Base-by-base conservation (phyloP, 2,797 vertebrate genomes). In the Girardinus metallicus region DNA sequence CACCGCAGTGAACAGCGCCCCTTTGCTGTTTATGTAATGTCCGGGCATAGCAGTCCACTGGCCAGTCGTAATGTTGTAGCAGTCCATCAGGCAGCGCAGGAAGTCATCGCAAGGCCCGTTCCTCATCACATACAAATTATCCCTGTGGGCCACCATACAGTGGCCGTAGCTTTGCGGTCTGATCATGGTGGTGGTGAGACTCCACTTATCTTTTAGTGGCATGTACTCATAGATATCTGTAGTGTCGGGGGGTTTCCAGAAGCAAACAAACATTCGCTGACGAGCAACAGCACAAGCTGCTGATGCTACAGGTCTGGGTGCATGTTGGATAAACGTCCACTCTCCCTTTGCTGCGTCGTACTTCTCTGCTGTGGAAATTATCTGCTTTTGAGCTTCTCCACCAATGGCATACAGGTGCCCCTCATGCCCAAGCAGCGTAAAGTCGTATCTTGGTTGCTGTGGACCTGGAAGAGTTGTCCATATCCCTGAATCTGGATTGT, bases 11-110 rank as follows among this genome's bases (percentile, higher is more conserved):
- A 99, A 99, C 41, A 99, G 96, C 0, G 98, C 97, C 44, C 98
- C 99, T 81, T 99, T 99, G 92, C 98, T 99, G 93, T 99, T 99
- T 47, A 98, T 91, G 60, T 98, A 99, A 84, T 97, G 96, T 12
- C 99, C 98, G 0, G 96, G 92, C 85, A 99, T 76, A 34, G 97
- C 94, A 0, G 95, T 98, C 99, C 98, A 99, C 91, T 99, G 98
- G 80, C 95, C 96, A 0, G 97, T 97, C 0, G 95, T 97, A 73
- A 99, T 94, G 87, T 97, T 98, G 92, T 98, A 98, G 88, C 96
- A 95, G 80, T 99, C 98, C 18, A 99, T 97, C 47, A 96, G 89
- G 0, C 99, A 99, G 13, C 97, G 96, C 78, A 99, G 79, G 88
- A 99, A 99, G 89, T 99, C 99, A 0, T 97, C 98, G 0, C 93